Percentiles rank a stretch among this genome's conserved stretches.
These are phyloP conservation scores for Microcebus tavaratra DNA, from an alignment of 2,113 vertebrate species.

Conservation along the genomic window DNA sequence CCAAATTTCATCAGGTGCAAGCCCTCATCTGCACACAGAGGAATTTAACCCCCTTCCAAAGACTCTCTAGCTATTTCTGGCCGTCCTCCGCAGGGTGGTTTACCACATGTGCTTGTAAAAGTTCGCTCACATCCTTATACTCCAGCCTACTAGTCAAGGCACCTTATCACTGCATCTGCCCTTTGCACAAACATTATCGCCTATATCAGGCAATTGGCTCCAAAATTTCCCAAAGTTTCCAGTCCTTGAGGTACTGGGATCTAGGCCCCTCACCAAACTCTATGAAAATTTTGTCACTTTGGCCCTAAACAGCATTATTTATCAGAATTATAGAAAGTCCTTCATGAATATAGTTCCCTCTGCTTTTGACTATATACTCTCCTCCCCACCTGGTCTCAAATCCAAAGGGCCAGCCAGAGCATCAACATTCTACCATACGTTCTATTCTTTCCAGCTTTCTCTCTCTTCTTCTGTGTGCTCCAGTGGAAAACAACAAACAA, in stretches of 20 bases:
- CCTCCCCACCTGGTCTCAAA: not conserved
- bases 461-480: not conserved
- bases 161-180: not conserved
- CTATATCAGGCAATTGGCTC: not conserved
- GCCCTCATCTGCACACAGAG: not conserved
- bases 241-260: not conserved
- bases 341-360: not conserved
- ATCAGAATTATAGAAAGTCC: not conserved
- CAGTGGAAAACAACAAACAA: not conserved
- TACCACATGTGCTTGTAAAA: not conserved
- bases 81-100: not conserved
- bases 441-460: slow-evolving; percentile 4
- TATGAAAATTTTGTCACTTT: not conserved
- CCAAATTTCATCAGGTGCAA: slow-evolving; percentile 36
- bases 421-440: not conserved
- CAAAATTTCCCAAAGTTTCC: not conserved
- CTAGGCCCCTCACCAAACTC: not conserved
- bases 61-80: slow-evolving; percentile 14
- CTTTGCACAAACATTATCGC: not conserved
- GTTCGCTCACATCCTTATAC: not conserved
- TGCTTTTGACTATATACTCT: not conserved
- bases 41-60: slow-evolving; percentile 39
- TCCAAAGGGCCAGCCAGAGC: not conserved
- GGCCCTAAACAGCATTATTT: not conserved
- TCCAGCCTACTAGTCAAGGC: not conserved